A percentile compares a stretch with the other conserved stretches of the same genome.
Evolutionary conservation across 2,888 invertebrate genomes (phyloP).

Genomic region (Lochmaea capreae): DNA sequence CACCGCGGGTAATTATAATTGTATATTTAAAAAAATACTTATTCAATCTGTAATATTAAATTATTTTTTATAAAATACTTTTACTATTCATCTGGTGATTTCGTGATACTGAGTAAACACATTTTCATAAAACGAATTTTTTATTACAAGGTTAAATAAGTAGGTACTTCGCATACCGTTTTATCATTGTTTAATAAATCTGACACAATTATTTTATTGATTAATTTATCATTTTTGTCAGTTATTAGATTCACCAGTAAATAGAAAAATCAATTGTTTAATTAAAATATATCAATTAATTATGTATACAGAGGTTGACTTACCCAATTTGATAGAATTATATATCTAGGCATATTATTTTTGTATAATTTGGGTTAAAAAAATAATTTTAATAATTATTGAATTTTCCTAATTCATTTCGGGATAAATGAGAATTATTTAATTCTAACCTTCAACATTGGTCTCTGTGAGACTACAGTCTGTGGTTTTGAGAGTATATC

Average conservation of each 20-base stretch:
- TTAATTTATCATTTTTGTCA: background rate
- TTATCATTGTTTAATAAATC: background rate
- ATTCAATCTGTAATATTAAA: no score
- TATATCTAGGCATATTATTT: background rate
- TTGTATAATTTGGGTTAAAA: no score
- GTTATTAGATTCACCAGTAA: background rate
- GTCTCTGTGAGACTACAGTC: no score
- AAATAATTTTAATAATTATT: no score
- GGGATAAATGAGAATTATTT: no score
- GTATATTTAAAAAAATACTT: no score
- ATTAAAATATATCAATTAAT: background rate
- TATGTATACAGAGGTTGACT: background rate
- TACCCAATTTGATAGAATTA: background rate
- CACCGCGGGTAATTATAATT: no score
- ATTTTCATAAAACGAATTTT: slow-evolving; percentile 26
- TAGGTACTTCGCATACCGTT: background rate
- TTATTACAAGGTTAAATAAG: background rate
- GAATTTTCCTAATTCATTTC: no score
- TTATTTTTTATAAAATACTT: no score
- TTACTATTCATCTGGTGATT: background rate
- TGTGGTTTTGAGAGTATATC: no score
- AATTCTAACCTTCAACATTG: no score
- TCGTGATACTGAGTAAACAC: background rate
- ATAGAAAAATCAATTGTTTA: background rate
- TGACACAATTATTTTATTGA: background rate